Percentiles rank a stretch among this genome's conserved stretches.
Evolutionary conservation across 2,113 vertebrate genomes (phyloP).

Genomic region (Saimiri boliviensis): DNA sequence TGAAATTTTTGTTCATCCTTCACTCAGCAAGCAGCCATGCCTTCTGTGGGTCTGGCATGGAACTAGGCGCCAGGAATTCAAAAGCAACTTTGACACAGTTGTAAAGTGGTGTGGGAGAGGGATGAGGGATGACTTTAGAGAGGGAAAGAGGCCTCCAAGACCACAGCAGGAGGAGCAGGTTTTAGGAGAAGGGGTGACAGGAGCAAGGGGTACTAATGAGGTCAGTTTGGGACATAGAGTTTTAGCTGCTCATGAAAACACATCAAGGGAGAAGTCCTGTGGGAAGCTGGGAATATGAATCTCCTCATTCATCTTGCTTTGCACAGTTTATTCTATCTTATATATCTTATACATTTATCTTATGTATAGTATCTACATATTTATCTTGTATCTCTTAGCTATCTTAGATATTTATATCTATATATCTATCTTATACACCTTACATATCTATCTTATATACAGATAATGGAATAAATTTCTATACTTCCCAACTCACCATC

Average conservation of each 20-base stretch:
- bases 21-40: neutral
- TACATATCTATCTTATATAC: neutral
- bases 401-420: too few relatives aligned
- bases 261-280: neutral
- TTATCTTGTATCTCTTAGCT: too few relatives aligned
- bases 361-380: neutral
- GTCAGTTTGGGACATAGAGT: neutral
- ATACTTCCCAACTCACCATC: neutral
- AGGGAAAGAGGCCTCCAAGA: neutral
- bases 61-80: neutral
- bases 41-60: neutral
- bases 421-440: too few relatives aligned
- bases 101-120: neutral
- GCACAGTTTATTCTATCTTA: neutral
- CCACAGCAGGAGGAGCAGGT: neutral
- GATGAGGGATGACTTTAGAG: neutral
- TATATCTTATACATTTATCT: neutral
- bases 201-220: neutral
- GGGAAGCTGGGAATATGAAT: neutral
- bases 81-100: neutral
- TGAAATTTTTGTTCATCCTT: conserved; percentile 6
- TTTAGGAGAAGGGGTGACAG: neutral
- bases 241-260: neutral
- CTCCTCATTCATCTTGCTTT: neutral
- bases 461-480: neutral